Conservation (phyloP, 2,888 invertebrate species). For the Tipula helvola region DNA sequence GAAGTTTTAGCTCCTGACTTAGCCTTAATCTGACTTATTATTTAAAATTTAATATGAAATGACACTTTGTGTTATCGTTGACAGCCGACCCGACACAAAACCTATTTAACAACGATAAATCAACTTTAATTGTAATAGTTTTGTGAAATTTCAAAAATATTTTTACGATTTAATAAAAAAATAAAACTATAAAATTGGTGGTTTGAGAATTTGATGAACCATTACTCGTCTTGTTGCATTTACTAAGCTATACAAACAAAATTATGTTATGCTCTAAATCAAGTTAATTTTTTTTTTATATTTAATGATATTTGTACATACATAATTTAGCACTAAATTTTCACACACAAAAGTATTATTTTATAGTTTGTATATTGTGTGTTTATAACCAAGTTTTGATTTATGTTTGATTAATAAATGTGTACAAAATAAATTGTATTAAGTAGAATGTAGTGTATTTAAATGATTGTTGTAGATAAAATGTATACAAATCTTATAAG, state of each 20-base stretch:
- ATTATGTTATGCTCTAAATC: not conserved
- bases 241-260: not conserved
- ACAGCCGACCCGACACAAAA: too few species aligned
- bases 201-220: not conserved
- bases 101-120: too few species aligned
- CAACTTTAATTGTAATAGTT: too few species aligned
- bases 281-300: not conserved
- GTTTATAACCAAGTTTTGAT: not conserved
- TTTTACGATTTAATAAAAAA: not conserved
- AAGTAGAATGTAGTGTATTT: not conserved
- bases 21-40: too few species aligned
- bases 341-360: not conserved
- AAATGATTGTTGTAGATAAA: not conserved
- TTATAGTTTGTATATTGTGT: not conserved
- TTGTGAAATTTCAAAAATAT: too few species aligned
- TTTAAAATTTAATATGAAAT: too few species aligned
- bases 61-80: too few species aligned
- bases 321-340: not conserved
- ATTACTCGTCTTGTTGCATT: not conserved
- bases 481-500: not conserved
- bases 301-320: not conserved
- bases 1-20: too few species aligned
- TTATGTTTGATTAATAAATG: constrained; percentile 4
- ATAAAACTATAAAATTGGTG: not conserved
- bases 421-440: not conserved